Conservation (phyloP, 2,888 invertebrate species). For the Sarcophaga caerulescens region DNA sequence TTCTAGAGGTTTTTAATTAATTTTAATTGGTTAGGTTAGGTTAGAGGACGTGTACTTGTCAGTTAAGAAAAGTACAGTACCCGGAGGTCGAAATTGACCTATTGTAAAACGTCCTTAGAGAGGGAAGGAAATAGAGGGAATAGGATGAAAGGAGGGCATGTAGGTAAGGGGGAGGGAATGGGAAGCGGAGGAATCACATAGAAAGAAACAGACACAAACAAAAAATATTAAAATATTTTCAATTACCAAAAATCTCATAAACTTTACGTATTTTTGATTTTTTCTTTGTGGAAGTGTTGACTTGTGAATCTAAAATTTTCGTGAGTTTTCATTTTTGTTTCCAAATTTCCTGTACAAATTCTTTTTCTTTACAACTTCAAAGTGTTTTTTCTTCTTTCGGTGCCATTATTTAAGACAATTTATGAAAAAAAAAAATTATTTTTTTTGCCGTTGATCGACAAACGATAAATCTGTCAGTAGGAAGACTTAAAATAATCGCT, state of each 20-base stretch:
- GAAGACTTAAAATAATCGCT: slow-evolving; percentile 48
- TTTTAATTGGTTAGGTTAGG: too few species aligned
- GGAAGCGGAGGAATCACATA: too few species aligned
- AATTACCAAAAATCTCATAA: background rate
- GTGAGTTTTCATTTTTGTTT: background rate
- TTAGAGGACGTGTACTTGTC: too few species aligned
- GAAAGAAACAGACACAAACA: too few species aligned
- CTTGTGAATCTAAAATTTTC: slow-evolving; percentile 14
- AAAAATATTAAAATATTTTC: background rate
- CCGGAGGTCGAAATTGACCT: too few species aligned
- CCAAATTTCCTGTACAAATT: background rate
- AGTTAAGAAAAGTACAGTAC: too few species aligned
- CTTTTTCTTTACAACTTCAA: background rate
- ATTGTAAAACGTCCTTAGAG: too few species aligned
- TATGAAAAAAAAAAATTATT: background rate
- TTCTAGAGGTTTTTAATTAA: too few species aligned
- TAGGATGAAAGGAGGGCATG: too few species aligned
- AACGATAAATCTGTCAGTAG: slow-evolving; percentile 63
- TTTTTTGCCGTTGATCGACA: slow-evolving; percentile 26
- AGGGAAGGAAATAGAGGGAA: too few species aligned
- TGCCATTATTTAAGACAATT: slow-evolving; percentile 23
- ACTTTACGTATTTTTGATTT: background rate
- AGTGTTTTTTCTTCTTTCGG: background rate
- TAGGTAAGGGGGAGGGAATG: too few species aligned
- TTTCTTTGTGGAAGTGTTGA: slow-evolving; percentile 41